Conservation (phyloP, 2,888 invertebrate species). For the Erebia palarica region DNA sequence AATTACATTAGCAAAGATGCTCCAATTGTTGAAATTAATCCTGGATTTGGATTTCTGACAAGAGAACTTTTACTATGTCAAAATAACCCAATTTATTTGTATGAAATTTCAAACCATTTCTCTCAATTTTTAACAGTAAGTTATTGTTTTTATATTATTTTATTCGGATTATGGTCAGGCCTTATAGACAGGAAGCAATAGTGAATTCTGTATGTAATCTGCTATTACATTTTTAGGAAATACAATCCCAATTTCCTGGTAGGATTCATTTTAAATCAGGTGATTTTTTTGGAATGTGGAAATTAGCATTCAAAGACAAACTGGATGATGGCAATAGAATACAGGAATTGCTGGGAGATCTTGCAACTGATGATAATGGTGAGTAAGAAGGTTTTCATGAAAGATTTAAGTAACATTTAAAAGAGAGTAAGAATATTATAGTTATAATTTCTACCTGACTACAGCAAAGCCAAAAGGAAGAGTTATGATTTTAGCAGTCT, state of each 20-base stretch:
- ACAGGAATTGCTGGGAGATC: conserved; percentile 74
- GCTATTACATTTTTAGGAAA: conserved; percentile 46
- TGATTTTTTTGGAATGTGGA: conserved; percentile 83
- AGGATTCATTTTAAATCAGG: conserved; percentile 71
- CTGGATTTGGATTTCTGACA: conserved; percentile 86
- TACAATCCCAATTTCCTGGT: conserved; percentile 63
- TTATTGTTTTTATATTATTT: too few species aligned
- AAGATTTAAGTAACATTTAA: background rate
- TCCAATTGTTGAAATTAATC: conserved; percentile 85
- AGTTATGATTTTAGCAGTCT: too few species aligned
- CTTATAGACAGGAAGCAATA: background rate
- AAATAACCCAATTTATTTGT: conserved; percentile 79
- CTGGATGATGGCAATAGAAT: conserved; percentile 80
- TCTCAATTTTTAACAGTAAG: conserved; percentile 68
- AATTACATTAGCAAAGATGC: conserved; percentile 53
- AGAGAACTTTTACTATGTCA: conserved; percentile 79
- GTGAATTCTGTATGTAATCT: background rate
- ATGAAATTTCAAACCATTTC: conserved; percentile 82
- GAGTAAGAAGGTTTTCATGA: conserved; percentile 23
- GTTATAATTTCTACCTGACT: too few species aligned
- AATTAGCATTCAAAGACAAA: conserved; percentile 81
- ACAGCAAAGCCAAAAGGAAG: too few species aligned
- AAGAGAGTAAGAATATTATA: too few species aligned
- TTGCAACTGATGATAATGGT: conserved; percentile 79
- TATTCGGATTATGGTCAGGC: too few species aligned